A percentile compares a stretch with the other conserved stretches of the same genome.
phyloP scores from a whole-genome alignment of 2,113 vertebrate species.

The Sinocyclocheilus anophthalmus region DNA sequence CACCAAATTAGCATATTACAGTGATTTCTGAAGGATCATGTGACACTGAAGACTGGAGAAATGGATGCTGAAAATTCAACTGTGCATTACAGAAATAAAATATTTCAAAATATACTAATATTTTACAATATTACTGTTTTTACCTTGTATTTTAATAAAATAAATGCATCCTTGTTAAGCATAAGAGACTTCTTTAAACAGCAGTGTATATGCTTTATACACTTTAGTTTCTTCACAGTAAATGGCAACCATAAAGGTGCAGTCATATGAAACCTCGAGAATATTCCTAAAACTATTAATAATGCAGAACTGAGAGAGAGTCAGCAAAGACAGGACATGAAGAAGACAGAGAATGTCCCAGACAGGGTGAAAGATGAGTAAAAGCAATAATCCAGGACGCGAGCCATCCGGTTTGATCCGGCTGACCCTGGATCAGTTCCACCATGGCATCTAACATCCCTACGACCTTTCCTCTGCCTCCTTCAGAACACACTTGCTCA shows the following conservation, averaged over 20 bases:
- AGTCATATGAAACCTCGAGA: background rate
- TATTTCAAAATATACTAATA: background rate
- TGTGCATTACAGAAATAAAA: background rate
- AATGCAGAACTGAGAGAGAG: background rate
- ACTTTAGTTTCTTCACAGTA: background rate
- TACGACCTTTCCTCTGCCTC: background rate
- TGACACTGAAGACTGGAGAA: background rate
- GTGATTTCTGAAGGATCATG: background rate
- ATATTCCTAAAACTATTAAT: slow-evolving; percentile 17
- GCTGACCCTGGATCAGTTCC: background rate
- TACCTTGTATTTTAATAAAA: background rate
- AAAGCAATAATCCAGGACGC: background rate
- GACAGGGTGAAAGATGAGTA: background rate
- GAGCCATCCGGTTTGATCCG: background rate
- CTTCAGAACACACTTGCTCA: background rate
- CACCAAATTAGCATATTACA: background rate
- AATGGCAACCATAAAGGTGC: background rate
- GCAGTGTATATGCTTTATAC: background rate
- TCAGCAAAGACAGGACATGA: background rate
- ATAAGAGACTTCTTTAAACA: background rate
- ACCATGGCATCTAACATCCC: background rate
- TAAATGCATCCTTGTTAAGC: background rate
- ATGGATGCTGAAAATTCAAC: background rate
- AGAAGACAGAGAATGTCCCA: background rate
- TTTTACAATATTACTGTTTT: background rate